A percentile compares a stretch with the other conserved stretches of the same genome.
Conservation (phyloP, 1,140 invertebrate species). For the Drosophila parvula region DNA sequence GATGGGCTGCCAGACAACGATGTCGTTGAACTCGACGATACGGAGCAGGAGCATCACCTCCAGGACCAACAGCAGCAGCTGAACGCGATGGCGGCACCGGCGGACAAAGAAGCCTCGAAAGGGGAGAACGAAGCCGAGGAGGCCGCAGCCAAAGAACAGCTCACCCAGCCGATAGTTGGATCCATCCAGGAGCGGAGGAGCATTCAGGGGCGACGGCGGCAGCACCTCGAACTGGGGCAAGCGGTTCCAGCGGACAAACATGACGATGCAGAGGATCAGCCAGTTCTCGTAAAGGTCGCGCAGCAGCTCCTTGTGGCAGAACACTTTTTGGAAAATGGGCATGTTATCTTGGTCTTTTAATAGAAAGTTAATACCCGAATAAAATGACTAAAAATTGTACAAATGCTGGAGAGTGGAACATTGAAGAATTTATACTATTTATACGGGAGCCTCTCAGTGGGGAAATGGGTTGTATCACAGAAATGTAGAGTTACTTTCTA, state of each 20-base stretch:
- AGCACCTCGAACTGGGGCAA: neutral
- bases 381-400: neutral
- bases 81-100: neutral
- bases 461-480: neutral
- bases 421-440: neutral
- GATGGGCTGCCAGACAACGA: neutral
- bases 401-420: neutral
- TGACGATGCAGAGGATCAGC: neutral
- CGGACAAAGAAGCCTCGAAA: neutral
- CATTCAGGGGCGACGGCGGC: neutral
- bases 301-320: neutral
- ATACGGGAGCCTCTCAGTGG: too few relatives aligned
- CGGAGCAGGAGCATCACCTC: neutral
- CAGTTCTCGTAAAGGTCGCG: conserved; percentile 2
- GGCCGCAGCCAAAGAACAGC: conserved; percentile 1
- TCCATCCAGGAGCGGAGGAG: fast-evolving
- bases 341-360: neutral
- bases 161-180: neutral
- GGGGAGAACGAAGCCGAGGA: neutral
- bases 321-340: neutral
- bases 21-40: neutral
- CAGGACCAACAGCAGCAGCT: neutral
- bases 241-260: neutral
- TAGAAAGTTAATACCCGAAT: neutral
- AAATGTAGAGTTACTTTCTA: neutral